Conservation (phyloP, 2,888 invertebrate genomes). For the Lasioglossum oenotherae region DNA sequence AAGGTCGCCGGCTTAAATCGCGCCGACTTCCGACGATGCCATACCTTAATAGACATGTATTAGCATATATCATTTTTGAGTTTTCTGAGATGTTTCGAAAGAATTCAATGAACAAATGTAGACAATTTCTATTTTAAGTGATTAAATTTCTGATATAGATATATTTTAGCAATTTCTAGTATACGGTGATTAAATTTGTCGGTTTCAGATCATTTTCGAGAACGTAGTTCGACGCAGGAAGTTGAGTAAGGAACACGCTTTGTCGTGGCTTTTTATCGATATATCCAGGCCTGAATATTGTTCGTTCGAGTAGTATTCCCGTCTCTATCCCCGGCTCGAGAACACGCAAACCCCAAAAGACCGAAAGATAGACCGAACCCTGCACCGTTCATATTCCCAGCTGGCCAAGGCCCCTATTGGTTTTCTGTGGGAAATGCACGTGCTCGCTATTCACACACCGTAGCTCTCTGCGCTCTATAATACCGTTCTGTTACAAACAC, state of each 20-base stretch:
- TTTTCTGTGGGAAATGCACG: slow-evolving; percentile 84
- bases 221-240: slow-evolving; percentile 17
- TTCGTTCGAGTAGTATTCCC: slow-evolving; percentile 53
- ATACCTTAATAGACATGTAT: neutral
- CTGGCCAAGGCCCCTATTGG: slow-evolving; percentile 83
- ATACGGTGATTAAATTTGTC: neutral
- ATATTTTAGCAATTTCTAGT: neutral
- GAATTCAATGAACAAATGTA: neutral
- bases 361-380: slow-evolving; percentile 84
- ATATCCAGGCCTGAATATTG: slow-evolving; percentile 49
- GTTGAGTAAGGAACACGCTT: slow-evolving; percentile 22
- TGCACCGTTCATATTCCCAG: slow-evolving; percentile 83
- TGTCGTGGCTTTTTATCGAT: slow-evolving; percentile 52
- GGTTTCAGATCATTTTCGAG: slow-evolving; percentile 4
- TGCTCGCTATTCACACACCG: slow-evolving; percentile 80
- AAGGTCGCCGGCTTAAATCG: slow-evolving; percentile 58
- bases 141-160: neutral
- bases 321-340: slow-evolving; percentile 51
- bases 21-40: neutral
- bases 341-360: slow-evolving; percentile 57
- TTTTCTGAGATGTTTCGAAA: no score
- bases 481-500: slow-evolving; percentile 66
- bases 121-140: neutral
- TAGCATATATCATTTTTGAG: neutral
- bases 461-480: slow-evolving; percentile 61